Percentiles rank a stretch among this genome's conserved stretches.
Evolutionary conservation across 2,888 invertebrate genomes (phyloP).

Genomic region (Camptogramma bilineatum): DNA sequence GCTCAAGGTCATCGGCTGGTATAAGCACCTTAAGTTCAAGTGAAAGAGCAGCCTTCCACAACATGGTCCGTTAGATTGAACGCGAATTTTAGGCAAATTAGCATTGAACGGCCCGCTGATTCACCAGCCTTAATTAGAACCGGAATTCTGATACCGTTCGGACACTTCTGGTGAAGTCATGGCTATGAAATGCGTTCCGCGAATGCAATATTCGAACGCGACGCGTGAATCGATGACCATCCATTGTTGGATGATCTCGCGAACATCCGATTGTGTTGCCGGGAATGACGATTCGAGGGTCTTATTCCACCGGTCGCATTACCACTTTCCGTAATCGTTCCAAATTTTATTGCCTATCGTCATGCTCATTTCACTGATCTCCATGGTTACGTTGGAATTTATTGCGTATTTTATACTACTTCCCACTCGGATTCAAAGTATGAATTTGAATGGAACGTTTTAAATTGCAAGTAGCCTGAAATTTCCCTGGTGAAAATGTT

Average conservation of each 20-base stretch:
- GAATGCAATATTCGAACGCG: slow-evolving; percentile 67
- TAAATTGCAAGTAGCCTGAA: slow-evolving; percentile 47
- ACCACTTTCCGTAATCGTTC: slow-evolving; percentile 58
- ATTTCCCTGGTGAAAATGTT: slow-evolving; percentile 61
- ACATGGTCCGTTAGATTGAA: slow-evolving; percentile 62
- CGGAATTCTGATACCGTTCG: slow-evolving; percentile 73
- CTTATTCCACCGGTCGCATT: slow-evolving; percentile 49
- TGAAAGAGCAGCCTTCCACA: slow-evolving; percentile 52
- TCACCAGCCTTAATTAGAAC: slow-evolving; percentile 77
- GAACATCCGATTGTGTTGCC: slow-evolving; percentile 39
- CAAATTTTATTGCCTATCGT: slow-evolving; percentile 56
- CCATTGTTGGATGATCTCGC: slow-evolving; percentile 49
- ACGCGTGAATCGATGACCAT: slow-evolving; percentile 60
- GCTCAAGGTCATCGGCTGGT: too few relatives aligned
- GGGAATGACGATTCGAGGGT: slow-evolving; percentile 42
- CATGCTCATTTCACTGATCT: slow-evolving; percentile 57
- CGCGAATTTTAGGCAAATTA: slow-evolving; percentile 75
- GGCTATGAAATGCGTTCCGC: slow-evolving; percentile 69
- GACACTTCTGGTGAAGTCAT: slow-evolving; percentile 61
- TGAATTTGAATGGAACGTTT: slow-evolving; percentile 32
- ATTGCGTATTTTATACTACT: slow-evolving; percentile 33
- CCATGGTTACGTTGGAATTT: slow-evolving; percentile 50
- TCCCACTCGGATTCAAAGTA: slow-evolving; percentile 31
- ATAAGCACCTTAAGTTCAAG: too few relatives aligned
- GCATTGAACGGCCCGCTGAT: slow-evolving; percentile 64